Conservation (phyloP, 2,797 vertebrate genomes). For the Numenius phaeopus region DNA sequence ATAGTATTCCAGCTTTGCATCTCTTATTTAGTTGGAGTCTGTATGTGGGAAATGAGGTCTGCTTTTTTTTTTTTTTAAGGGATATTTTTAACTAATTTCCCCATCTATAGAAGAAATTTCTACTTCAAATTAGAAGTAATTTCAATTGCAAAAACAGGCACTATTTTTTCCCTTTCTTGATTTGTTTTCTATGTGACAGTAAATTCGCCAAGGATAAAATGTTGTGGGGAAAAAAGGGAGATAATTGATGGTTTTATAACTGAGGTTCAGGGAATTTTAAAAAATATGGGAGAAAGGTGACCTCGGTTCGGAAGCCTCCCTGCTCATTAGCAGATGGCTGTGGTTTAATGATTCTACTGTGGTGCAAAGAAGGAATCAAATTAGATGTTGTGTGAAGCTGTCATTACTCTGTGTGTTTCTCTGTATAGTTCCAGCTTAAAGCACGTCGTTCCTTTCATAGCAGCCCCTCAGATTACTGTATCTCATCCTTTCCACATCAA, state of each 20-base stretch:
- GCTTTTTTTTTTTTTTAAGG: not conserved
- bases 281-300: conserved; percentile 8
- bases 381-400: conserved; percentile 24
- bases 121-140: not conserved
- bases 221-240: not conserved
- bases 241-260: not conserved
- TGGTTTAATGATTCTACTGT: not conserved
- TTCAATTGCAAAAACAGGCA: not conserved
- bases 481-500: conserved; percentile 59
- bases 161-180: not conserved
- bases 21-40: not conserved
- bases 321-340: conserved; percentile 46
- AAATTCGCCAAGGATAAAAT: conserved; percentile 7
- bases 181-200: not conserved
- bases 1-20: not conserved
- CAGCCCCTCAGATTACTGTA: conserved; percentile 29
- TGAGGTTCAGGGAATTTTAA: not conserved
- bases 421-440: conserved; percentile 17
- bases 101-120: not conserved
- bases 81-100: not conserved
- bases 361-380: conserved; percentile 3
- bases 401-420: not conserved
- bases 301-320: conserved; percentile 17
- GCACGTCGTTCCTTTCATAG: conserved; percentile 20
- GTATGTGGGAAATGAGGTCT: not conserved